phyloP scores from a whole-genome alignment of 2,888 invertebrate species.

The Neuroscelio doddi region DNA sequence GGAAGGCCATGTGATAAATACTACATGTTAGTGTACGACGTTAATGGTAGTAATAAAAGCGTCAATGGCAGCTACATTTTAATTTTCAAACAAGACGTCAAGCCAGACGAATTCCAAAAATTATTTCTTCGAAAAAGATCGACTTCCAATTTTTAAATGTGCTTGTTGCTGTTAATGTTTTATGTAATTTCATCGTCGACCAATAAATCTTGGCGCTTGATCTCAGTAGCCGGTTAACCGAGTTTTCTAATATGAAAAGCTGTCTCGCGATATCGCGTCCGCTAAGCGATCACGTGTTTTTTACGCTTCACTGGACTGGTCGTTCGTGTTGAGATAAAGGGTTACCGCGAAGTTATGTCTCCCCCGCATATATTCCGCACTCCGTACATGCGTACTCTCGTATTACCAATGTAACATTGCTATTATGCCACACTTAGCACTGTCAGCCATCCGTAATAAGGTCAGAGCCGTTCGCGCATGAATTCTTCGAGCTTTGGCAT shows the following conservation, averaged over 20 bases:
- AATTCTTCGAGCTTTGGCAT: background rate
- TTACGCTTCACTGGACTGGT: slow-evolving; percentile 57
- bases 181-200: background rate
- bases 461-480: slow-evolving; percentile 19
- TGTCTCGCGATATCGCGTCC: slow-evolving; percentile 8
- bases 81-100: slow-evolving; percentile 10
- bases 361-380: slow-evolving; percentile 44
- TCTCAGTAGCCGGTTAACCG: slow-evolving; percentile 32
- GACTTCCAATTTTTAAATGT: background rate
- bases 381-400: slow-evolving; percentile 36
- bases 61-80: slow-evolving; percentile 6
- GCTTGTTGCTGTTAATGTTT: background rate
- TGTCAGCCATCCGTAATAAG: slow-evolving; percentile 58
- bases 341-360: slow-evolving; percentile 43
- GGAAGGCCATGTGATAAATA: slow-evolving; percentile 6
- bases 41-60: slow-evolving; percentile 14
- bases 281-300: slow-evolving; percentile 51
- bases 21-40: background rate
- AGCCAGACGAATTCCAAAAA: background rate
- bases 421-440: slow-evolving; percentile 56
- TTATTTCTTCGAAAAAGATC: too few species aligned
- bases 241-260: slow-evolving; percentile 30
- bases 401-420: slow-evolving; percentile 24
- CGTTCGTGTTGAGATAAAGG: slow-evolving; percentile 56
- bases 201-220: slow-evolving; percentile 4